Percentiles rank a stretch among this genome's conserved stretches.
Evolutionary conservation across 2,113 vertebrate genomes (phyloP).

Genomic region (Theristicus caerulescens): DNA sequence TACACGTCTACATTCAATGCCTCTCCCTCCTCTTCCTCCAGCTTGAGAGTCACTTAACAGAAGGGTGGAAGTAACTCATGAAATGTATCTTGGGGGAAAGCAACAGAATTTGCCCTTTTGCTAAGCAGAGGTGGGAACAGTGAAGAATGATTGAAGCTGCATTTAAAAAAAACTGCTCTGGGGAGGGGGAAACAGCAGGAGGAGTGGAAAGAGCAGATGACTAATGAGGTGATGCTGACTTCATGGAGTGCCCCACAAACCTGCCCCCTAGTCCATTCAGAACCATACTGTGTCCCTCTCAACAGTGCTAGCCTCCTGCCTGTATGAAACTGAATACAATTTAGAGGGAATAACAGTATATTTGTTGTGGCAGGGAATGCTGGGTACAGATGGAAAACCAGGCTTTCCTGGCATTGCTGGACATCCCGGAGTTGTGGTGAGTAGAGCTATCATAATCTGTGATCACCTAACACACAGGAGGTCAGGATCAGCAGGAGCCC

Average conservation of each 20-base stretch:
- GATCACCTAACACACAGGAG: neutral
- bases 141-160: neutral
- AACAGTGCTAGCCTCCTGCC: neutral
- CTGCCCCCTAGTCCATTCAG: neutral
- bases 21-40: neutral
- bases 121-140: neutral
- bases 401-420: conserved; percentile 47
- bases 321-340: neutral
- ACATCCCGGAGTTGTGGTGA: neutral
- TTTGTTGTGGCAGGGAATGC: neutral
- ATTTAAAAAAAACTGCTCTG: neutral
- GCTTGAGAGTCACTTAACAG: neutral
- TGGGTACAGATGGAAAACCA: neutral
- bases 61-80: neutral
- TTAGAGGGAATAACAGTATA: neutral
- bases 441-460: neutral
- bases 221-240: neutral
- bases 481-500: neutral
- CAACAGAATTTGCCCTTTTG: neutral
- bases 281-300: accelerated
- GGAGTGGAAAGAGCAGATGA: neutral
- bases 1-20: neutral
- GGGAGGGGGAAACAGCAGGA: neutral
- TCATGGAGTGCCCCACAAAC: neutral
- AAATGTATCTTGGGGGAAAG: neutral